A percentile compares a stretch with the other conserved stretches of the same genome.
Conservation (phyloP, 2,888 invertebrate species). For the Lasioglossum figueresi region DNA sequence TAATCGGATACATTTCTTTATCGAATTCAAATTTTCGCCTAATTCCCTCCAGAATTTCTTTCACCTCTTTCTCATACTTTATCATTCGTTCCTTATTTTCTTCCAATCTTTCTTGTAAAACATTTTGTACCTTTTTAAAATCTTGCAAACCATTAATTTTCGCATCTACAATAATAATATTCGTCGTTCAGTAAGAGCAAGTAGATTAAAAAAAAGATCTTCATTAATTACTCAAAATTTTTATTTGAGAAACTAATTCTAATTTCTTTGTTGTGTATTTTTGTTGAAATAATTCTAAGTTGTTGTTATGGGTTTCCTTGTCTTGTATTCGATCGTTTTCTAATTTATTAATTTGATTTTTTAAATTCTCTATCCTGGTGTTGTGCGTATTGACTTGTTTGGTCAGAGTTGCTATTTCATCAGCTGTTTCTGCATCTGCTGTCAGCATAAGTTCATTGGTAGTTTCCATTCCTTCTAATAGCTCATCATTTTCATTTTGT, state of each 20-base stretch:
- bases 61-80: slow-evolving; percentile 66
- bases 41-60: slow-evolving; percentile 64
- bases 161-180: slow-evolving; percentile 68
- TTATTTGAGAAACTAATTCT: slow-evolving; percentile 71
- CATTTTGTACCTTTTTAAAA: slow-evolving; percentile 70
- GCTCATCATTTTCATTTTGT: slow-evolving; percentile 70
- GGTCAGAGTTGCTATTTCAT: slow-evolving; percentile 70
- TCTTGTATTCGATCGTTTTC: slow-evolving; percentile 62
- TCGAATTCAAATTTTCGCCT: slow-evolving; percentile 73
- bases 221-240: slow-evolving; percentile 74
- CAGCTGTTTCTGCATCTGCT: slow-evolving; percentile 66
- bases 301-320: slow-evolving; percentile 62
- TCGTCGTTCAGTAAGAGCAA: not conserved
- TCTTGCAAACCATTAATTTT: slow-evolving; percentile 77
- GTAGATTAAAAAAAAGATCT: slow-evolving; percentile 1
- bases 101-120: slow-evolving; percentile 72
- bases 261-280: slow-evolving; percentile 71
- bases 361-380: slow-evolving; percentile 53
- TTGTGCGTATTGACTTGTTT: slow-evolving; percentile 57
- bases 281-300: slow-evolving; percentile 61
- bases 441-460: slow-evolving; percentile 44
- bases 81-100: slow-evolving; percentile 55
- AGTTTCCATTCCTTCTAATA: slow-evolving; percentile 56
- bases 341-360: slow-evolving; percentile 54
- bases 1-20: slow-evolving; percentile 73